phyloP scores from a whole-genome alignment of 2,888 invertebrate genomes.

The Actias luna region DNA sequence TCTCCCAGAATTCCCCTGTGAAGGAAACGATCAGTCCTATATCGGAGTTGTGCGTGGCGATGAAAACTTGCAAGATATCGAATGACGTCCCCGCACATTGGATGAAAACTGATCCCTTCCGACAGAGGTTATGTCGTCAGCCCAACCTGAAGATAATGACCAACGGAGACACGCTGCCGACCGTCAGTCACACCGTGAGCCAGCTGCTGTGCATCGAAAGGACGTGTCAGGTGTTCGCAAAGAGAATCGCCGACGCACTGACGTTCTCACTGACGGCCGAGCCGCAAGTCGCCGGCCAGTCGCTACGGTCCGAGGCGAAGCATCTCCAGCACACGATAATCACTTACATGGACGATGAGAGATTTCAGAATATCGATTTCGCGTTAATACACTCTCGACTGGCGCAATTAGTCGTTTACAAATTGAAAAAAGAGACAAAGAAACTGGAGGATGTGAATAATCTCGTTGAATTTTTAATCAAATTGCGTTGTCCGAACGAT shows the following conservation, averaged over 20 bases:
- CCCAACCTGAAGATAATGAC: conserved; percentile 43
- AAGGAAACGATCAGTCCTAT: conserved; percentile 76
- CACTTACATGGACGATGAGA: conserved; percentile 85
- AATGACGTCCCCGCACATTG: conserved; percentile 59
- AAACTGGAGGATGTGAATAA: conserved; percentile 67
- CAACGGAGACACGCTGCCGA: conserved; percentile 53
- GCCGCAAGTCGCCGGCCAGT: conserved; percentile 79
- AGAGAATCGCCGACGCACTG: conserved; percentile 85
- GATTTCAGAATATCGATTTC: conserved; percentile 85
- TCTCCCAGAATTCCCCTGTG: conserved; percentile 36
- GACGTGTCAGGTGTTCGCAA: conserved; percentile 84
- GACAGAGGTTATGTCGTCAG: conserved; percentile 61
- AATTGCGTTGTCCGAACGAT: conserved; percentile 68
- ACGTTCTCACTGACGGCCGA: conserved; percentile 80
- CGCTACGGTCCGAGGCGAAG: conserved; percentile 85
- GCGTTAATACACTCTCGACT: conserved; percentile 84
- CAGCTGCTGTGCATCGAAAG: conserved; percentile 69
- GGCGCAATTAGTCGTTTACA: conserved; percentile 83
- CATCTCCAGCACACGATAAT: conserved; percentile 85
- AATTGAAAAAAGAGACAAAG: conserved; percentile 73
- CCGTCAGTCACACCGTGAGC: conserved; percentile 64
- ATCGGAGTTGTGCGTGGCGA: conserved; percentile 81
- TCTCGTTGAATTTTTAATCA: conserved; percentile 61
- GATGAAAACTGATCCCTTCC: conserved; percentile 60
- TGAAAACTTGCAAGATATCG: conserved; percentile 79